Evolutionary conservation across 2,113 vertebrate genomes (phyloP).

Genomic region (Crotalus horridus): DNA sequence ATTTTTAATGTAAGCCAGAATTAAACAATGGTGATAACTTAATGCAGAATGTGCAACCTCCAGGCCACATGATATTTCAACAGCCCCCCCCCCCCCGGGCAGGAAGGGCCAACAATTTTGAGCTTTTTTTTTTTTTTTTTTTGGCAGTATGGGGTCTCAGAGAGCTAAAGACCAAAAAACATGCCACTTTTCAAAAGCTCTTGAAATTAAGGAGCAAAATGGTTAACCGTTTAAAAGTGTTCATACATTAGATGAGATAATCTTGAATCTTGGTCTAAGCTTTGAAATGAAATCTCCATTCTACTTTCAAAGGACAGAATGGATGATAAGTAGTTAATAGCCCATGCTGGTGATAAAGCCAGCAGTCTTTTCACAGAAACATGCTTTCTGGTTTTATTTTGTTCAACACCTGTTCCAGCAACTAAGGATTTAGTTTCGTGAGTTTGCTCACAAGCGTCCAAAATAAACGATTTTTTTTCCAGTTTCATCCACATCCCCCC

Average conservation of each 20-base stretch:
- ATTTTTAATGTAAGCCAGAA: background rate
- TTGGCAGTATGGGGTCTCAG: background rate
- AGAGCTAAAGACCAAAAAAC: background rate
- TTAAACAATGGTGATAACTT: background rate
- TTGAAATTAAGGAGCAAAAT: background rate
- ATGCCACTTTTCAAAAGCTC: background rate
- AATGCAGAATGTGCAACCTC: background rate
- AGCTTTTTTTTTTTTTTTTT: background rate
- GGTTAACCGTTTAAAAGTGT: background rate
- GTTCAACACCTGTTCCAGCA: conserved; percentile 45
- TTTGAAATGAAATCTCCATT: background rate
- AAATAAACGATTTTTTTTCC: conserved; percentile 35
- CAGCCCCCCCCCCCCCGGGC: background rate
- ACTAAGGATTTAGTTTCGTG: background rate
- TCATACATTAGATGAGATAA: background rate
- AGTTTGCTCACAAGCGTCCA: conserved; percentile 31
- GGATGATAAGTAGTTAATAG: background rate
- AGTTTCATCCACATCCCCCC: conserved; percentile 44
- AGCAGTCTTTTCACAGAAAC: accelerated
- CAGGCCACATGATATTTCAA: background rate
- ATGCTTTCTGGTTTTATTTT: background rate
- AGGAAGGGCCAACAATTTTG: background rate
- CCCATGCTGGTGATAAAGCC: background rate
- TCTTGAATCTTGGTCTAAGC: background rate
- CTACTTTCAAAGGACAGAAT: background rate